phyloP scores from a whole-genome alignment of 2,113 vertebrate genomes.

The Microcebus jonahi region DNA sequence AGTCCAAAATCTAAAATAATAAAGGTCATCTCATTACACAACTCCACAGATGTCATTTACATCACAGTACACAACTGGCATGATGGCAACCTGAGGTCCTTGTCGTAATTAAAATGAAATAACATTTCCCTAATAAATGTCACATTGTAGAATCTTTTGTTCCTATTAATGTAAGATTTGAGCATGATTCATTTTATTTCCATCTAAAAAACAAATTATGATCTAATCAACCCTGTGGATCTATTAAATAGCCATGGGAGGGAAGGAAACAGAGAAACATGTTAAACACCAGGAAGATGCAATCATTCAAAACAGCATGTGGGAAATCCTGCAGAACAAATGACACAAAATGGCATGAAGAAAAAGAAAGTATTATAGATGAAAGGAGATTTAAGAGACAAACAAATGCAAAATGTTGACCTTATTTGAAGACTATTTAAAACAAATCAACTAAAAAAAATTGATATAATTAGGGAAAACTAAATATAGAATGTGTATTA shows the following conservation, averaged over 20 bases:
- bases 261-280: neutral
- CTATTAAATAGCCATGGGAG: neutral
- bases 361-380: neutral
- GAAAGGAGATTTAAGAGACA: neutral
- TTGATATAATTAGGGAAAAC: neutral
- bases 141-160: neutral
- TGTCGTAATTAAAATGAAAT: neutral
- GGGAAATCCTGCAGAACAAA: neutral
- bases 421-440: neutral
- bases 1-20: neutral
- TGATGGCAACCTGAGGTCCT: neutral
- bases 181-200: neutral
- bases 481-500: neutral
- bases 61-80: neutral
- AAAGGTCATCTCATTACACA: neutral
- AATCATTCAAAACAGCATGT: neutral
- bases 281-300: neutral
- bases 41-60: neutral
- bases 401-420: slow-evolving; percentile 21
- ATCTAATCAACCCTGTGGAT: neutral
- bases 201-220: slow-evolving; percentile 40
- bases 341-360: neutral
- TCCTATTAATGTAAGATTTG: neutral
- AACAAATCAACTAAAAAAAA: neutral
- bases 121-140: neutral